These are phyloP conservation scores for Stenodema calcarata DNA, from an alignment of 2,888 invertebrate genomes.

Conservation along the genomic window DNA sequence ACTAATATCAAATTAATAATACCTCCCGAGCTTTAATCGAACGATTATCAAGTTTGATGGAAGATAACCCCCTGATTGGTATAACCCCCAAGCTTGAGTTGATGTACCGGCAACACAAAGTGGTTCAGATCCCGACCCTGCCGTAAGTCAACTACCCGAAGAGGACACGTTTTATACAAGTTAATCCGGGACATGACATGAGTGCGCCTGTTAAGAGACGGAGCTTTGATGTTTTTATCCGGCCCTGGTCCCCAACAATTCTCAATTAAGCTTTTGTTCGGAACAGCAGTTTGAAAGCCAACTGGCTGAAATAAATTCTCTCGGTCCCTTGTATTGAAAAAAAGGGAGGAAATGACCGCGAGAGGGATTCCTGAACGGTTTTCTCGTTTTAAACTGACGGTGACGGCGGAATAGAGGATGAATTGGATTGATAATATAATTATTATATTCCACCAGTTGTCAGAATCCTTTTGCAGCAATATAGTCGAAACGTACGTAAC, in stretches of 20 bases:
- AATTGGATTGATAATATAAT: no score
- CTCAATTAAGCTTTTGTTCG: neutral
- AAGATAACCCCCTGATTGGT: no score
- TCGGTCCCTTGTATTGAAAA: neutral
- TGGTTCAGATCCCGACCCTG: neutral
- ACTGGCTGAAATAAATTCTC: neutral
- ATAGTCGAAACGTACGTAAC: no score
- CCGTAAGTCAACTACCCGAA: neutral
- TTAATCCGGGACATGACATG: neutral
- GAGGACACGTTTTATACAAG: neutral
- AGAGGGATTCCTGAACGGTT: neutral
- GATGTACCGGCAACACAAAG: neutral
- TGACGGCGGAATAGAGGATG: no score
- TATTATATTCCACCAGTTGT: no score
- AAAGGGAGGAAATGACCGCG: neutral
- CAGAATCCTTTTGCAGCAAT: no score
- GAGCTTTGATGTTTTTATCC: slow-evolving; percentile 16
- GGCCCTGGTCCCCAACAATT: neutral
- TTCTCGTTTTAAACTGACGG: no score
- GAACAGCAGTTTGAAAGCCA: slow-evolving; percentile 1
- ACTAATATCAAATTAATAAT: no score
- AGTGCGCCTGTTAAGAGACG: neutral
- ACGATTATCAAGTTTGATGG: no score
- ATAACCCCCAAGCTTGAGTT: no score
- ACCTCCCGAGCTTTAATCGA: no score